Evolutionary conservation across 2,113 vertebrate genomes (phyloP).

Genomic region (Notarius quadriscutis): DNA sequence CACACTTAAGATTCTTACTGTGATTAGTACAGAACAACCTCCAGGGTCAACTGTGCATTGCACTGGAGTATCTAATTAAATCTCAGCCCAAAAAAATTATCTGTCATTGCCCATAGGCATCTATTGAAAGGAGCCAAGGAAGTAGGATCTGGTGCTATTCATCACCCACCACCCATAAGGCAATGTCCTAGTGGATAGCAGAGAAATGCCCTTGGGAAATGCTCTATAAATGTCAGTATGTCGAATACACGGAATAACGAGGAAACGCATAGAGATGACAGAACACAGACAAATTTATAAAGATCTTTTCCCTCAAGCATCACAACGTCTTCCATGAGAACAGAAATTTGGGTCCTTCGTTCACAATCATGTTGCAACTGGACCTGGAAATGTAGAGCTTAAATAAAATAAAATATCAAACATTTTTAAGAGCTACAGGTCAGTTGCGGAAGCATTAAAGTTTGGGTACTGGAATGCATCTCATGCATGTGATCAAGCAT

Average conservation of each 20-base stretch:
- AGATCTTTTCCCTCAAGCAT: slow-evolving; percentile 34
- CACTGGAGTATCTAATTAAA: slow-evolving; percentile 68
- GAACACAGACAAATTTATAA: slow-evolving; percentile 17
- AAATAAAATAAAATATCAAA: slow-evolving; percentile 44
- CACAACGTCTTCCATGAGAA: slow-evolving; percentile 55
- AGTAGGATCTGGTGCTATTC: slow-evolving; percentile 39
- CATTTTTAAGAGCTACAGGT: not conserved
- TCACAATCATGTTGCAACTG: slow-evolving; percentile 34
- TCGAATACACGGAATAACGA: slow-evolving; percentile 43
- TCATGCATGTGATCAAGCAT: not conserved
- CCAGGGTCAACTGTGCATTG: slow-evolving; percentile 64
- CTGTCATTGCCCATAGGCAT: slow-evolving; percentile 62
- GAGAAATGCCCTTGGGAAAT: slow-evolving; percentile 59
- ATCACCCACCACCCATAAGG: slow-evolving; percentile 53
- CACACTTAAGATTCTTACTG: slow-evolving; percentile 48
- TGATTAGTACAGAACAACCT: slow-evolving; percentile 40
- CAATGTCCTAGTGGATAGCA: slow-evolving; percentile 49
- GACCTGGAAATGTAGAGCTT: slow-evolving; percentile 49
- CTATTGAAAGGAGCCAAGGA: slow-evolving; percentile 57
- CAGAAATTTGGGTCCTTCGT: slow-evolving; percentile 51
- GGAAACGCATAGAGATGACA: slow-evolving; percentile 43
- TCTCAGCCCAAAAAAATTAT: slow-evolving; percentile 64
- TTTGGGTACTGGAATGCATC: not conserved
- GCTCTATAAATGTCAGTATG: slow-evolving; percentile 61
- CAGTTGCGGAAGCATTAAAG: not conserved